Evolutionary conservation across 2,113 vertebrate genomes (phyloP), one percentile per base, ranked within the genome.

Genomic region (Nibea albiflora): DNA sequence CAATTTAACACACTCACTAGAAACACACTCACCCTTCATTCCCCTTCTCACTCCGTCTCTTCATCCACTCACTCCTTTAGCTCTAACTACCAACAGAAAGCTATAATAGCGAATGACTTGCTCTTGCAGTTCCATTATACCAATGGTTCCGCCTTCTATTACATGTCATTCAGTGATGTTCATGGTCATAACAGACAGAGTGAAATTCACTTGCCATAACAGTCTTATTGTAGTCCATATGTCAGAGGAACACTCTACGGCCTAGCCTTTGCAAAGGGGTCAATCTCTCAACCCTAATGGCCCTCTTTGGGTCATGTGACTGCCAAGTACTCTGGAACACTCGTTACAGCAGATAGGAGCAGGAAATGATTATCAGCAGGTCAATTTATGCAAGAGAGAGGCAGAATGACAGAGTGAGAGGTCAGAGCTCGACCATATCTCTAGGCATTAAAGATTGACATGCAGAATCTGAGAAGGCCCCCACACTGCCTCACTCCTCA

Each of bases 371-470:
- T 92, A 94, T 94, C 90, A 90, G 92, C 89, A 93, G 94, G 92
- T 92, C 93, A 94, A 95, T 95, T 94, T 94, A 94, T 92, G 92
- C 87, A 87, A 88, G 85, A 72, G 88, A 90, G 90, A 90, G 85
- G 90, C 85, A 81, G 88, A 83, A 89, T 92, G 92, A 92, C 91
- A 88, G 87, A 93, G 90, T 89, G 88, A 91, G 91, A 77, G 93
- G 92, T 93, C 91, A 94, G 88, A 89, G 88, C 88, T 58, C 83
- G 76, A 89, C 88, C 87, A 93, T 94, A 92, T 93, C 92, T 94
- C 92, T 88, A 63, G 86, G 92, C 90, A 93, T 94, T 92, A 95
- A 94, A 93, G 93, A 93, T 91, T 91, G 92, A 93, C 93, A 88
- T 93, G 91, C 88, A 91, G 91, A 89, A 90, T 90, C 88, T 89